Evolutionary conservation across 1,140 invertebrate species (phyloP), one percentile per base, ranked within the genome.

Genomic region (Drosophila asahinai): DNA sequence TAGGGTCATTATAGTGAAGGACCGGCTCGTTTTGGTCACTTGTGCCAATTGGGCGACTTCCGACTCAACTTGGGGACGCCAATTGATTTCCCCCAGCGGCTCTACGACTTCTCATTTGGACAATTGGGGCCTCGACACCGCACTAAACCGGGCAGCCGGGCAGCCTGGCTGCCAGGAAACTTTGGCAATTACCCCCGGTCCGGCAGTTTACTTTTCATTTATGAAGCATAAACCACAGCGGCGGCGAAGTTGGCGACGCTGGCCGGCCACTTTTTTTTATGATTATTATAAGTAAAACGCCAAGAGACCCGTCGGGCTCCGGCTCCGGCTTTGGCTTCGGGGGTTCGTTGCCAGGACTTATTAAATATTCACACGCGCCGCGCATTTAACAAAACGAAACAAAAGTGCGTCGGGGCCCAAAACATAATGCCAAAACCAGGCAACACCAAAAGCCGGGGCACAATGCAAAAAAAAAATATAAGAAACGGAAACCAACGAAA

Each of bases 361-460:
- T 91, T 91, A 91, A 91, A 91, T 91, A 91, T 91, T 91, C 86
- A 91, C 86, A 91, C 86, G 87, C 87, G 87, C 87, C 83, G 77
- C 87, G 86, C 86, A 91, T 91, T 91, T 86, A 91, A 83, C 87
- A 91, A 91, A 87, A 89, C 84, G 72, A 75, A 89, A 79, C 78
- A 63, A 62, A 75, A 75, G 74, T 65, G 73, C 67, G 78, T 59
- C 52, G 38, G 45, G 51, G 60, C 38, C 48, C 36, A 70, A 77
- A 81, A 81, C 65, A 80, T 78, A 83, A 84, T 76, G 77, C 76
- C 71, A 78, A 68, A 86, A 73, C 49, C 64, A 79, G 59, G 65
- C 61, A 55, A 55, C 54, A 76, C 54, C 54, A 40, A 40, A 57
- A 57, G 36, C 54, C 19, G 52, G 52, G 52, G 36, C 45, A 59